A percentile compares a stretch with the other conserved stretches of the same genome.
phyloP scores from a whole-genome alignment of 2,888 invertebrate genomes.

The Chromoteleia sp. region DNA sequence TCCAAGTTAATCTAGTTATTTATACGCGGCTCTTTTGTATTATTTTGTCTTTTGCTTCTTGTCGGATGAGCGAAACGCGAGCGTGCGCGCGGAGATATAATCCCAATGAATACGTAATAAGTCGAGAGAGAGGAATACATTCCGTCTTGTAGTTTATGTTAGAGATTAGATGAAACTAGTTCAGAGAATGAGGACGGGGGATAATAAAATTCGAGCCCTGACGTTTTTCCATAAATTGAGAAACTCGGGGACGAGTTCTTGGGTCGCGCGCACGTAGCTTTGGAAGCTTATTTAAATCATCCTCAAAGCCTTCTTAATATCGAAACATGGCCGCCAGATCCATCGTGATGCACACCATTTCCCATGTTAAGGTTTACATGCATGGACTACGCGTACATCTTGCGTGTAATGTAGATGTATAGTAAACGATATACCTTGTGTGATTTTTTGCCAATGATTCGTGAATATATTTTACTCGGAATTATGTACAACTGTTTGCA shows the following conservation, averaged over 20 bases:
- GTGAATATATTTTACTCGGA: too few species aligned
- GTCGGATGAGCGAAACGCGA: slow-evolving; percentile 65
- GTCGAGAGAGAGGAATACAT: slow-evolving; percentile 61
- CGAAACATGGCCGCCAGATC: slow-evolving; percentile 73
- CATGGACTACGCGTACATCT: slow-evolving; percentile 13
- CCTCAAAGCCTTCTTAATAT: slow-evolving; percentile 79
- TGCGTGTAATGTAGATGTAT: background rate
- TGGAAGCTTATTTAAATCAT: slow-evolving; percentile 80
- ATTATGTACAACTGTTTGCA: too few species aligned
- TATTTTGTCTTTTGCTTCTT: slow-evolving; percentile 68
- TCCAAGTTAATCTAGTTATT: slow-evolving; percentile 70
- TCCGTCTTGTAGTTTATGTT: slow-evolving; percentile 72
- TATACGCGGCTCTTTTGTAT: slow-evolving; percentile 69
- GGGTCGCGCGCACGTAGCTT: slow-evolving; percentile 72
- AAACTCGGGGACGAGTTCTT: slow-evolving; percentile 74
- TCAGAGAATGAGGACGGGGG: slow-evolving; percentile 67
- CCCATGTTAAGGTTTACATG: slow-evolving; percentile 39
- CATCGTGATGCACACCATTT: slow-evolving; percentile 50
- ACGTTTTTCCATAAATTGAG: slow-evolving; percentile 80
- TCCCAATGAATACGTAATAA: slow-evolving; percentile 70
- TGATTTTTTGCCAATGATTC: too few species aligned
- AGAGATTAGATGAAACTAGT: slow-evolving; percentile 70
- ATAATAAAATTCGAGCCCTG: slow-evolving; percentile 72
- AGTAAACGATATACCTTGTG: background rate
- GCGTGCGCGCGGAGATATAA: slow-evolving; percentile 66